These are phyloP conservation scores for Machimus atricapillus DNA, from an alignment of 2,888 invertebrate genomes.

Conservation along the genomic window DNA sequence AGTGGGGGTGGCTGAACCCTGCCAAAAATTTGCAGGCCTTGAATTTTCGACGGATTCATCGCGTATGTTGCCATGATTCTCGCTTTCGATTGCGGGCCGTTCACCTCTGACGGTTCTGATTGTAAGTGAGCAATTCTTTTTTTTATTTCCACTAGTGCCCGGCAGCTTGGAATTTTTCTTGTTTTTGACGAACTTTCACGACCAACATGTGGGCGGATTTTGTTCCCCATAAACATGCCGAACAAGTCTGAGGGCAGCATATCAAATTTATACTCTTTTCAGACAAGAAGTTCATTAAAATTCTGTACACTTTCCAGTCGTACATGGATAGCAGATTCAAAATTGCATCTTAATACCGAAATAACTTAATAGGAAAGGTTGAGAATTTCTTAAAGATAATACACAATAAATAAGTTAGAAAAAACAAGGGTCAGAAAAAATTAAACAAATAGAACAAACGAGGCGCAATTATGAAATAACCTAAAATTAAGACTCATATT, in stretches of 20 bases:
- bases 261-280: neutral
- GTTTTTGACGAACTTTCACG: neutral
- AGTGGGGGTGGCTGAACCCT: neutral
- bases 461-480: too few relatives aligned
- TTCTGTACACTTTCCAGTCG: neutral
- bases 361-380: neutral
- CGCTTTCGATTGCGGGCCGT: neutral
- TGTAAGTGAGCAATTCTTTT: neutral
- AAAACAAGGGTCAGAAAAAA: too few relatives aligned
- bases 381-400: neutral
- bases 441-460: too few relatives aligned
- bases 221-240: neutral
- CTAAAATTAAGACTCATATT: too few relatives aligned
- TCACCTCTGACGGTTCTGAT: neutral
- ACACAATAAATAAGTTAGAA: too few relatives aligned
- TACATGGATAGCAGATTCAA: neutral
- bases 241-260: neutral
- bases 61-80: neutral
- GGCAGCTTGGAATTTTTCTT: neutral
- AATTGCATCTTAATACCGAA: neutral
- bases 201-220: neutral
- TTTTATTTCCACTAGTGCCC: neutral
- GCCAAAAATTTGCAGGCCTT: neutral
- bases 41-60: slow-evolving; percentile 11
- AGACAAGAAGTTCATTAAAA: neutral